Percentiles rank a stretch among this genome's conserved stretches.
phyloP scores from a whole-genome alignment of 2,797 vertebrate species.

The Loris lydekkerianus region DNA sequence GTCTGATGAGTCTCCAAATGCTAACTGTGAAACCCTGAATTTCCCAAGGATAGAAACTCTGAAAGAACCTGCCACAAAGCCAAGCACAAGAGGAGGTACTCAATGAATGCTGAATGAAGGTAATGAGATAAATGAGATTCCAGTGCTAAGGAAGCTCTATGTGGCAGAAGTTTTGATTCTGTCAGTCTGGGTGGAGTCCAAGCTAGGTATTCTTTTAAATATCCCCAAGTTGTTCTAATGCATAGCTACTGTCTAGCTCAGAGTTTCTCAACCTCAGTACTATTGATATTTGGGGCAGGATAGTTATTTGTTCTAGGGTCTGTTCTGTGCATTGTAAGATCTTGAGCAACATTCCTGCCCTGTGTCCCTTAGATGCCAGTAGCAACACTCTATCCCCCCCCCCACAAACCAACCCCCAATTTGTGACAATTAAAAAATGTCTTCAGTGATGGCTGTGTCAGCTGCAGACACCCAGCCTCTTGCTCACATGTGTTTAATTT shows the following conservation, averaged over 20 bases:
- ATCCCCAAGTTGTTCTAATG: neutral
- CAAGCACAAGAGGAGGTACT: neutral
- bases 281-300: neutral
- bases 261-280: neutral
- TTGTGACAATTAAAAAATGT: neutral
- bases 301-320: neutral
- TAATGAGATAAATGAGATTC: neutral
- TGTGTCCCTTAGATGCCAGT: neutral
- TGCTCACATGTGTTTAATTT: slow-evolving; percentile 58
- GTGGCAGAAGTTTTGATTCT: neutral
- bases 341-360: neutral
- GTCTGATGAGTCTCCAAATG: neutral
- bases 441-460: neutral
- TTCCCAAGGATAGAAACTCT: neutral
- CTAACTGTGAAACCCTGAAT: neutral
- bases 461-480: slow-evolving; percentile 44
- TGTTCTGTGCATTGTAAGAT: neutral
- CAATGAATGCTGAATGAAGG: neutral
- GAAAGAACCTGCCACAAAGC: neutral
- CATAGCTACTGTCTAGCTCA: neutral
- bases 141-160: neutral
- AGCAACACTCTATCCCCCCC: neutral
- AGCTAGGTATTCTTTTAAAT: neutral
- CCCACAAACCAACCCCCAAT: neutral
- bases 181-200: neutral